Evolutionary conservation across 92 coral and sea anemone genomes (phyloP), one percentile per base, ranked within the genome.

Genomic region (Meandrina meandrites): DNA sequence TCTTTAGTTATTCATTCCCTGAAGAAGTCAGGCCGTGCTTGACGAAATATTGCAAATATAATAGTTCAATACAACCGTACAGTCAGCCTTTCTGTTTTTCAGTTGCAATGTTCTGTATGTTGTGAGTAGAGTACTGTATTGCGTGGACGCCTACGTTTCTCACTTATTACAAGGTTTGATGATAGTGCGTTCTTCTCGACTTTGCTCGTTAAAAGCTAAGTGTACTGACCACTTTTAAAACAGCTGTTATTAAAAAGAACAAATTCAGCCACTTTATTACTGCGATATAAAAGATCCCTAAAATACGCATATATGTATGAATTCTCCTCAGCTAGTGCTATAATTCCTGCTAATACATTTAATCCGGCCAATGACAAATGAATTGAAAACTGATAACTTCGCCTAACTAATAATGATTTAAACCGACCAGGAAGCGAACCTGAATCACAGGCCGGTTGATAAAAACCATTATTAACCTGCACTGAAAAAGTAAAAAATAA

Each of bases 341-440:
- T n/a, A 24, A 36, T 34, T 81, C 32, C 45, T 4, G 73, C 9
- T 5, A 40, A 73, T 84, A 28, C 60, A 45, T 15, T 81, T 18
- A 68, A 40, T 40, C 71, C 71, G 48, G 53, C 76, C 85, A 47
- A 73, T 21, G 0, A 3, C 53, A 50, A 48, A 81, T 15, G 16
- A 28, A 81, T 67, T 81, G 8, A 83, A 79, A 79, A 58, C 71
- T 34, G 71, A 56, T 53, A 79, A 34, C 69, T 34, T 71, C 71
- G 28, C 87, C 87, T 84, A 84, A 73, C 87, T 74, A 57, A 53
- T 32, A 53, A 74, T 58, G 73, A 54, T 58, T 72, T 74, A 73
- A 72, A 53, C 37, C 80, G 73, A 57, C 50, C 75, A 12, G 28
- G 69, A 66, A 66, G 34, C 40, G 78, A 58, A 42, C 34, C 74